Base-by-base conservation (phyloP, 2,797 vertebrate genomes). In the Podarcis siculus region DNA sequence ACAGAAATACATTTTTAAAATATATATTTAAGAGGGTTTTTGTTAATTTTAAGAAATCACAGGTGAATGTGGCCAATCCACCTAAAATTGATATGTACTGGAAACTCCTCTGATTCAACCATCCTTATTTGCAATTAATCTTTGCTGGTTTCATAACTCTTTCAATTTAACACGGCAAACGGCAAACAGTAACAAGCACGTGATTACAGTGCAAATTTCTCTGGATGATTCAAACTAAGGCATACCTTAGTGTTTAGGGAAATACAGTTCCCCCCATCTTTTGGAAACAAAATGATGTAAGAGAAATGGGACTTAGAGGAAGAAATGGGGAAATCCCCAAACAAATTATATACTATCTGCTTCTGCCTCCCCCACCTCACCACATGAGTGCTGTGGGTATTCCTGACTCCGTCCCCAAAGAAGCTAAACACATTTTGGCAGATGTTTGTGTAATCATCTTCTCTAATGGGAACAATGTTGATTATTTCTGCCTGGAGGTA, bases 171-270 rank as follows among this genome's bases (percentile, higher is more conserved):
- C 92, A 89, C 91, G 0, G 3, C 75, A 88, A 94, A 92, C 13
- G 91, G 61, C 25, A 0, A 0, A 0, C 89, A 93, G 93, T 94
- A 95, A 93, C 92, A 94, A 93, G 94, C 91, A 81, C 89, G 79
- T 90, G 90, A 96, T 94, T 95, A 92, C 67, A 91, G 83, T 90
- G 92, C 88, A 95, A 95, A 95, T 94, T 95, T 90, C 58, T 91
- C 86, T 94, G 94, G 94, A 94, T 94, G 86, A 89, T 95, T 93
- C 86, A 93, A 8, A 86, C 84, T 87, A 72, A 93, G 61, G 17
- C 17, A 49, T 85, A 93, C 77, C 71, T 78, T 82, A 1, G 10
- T 84, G 23, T 75, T 82, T 84, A 37, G 32, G 8, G 9, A 89
- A 23, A 19, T 61, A 32, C 2, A 0, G 27, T 66, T 19, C 71